These are phyloP conservation scores for Deilephila elpenor DNA, from an alignment of 2,888 invertebrate genomes.

Conservation along the genomic window DNA sequence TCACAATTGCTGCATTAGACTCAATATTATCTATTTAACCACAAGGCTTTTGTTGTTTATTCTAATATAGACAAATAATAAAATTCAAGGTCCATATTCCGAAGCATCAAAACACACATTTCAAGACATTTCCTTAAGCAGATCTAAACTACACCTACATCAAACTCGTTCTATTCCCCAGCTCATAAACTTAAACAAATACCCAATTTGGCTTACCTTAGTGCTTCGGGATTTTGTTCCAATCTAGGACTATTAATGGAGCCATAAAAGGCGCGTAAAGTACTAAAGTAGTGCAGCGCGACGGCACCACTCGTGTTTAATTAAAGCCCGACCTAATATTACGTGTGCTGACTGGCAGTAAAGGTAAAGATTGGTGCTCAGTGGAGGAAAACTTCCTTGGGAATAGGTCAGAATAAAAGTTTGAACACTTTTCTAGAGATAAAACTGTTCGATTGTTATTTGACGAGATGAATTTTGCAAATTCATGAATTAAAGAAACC, in stretches of 20 bases:
- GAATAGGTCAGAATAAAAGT: background rate
- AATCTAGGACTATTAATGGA: constrained; percentile 21
- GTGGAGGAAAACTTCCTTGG: background rate
- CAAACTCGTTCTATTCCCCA: background rate
- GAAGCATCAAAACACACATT: too few relatives aligned
- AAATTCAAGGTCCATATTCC: too few relatives aligned
- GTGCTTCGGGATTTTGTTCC: background rate
- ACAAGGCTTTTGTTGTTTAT: too few relatives aligned
- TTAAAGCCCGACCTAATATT: constrained; percentile 27
- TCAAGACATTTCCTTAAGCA: too few relatives aligned
- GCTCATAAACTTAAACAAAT: constrained; percentile 1
- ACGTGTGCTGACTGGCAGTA: constrained; percentile 4
- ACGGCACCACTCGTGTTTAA: constrained; percentile 25
- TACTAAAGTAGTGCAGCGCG: background rate
- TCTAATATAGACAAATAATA: too few relatives aligned
- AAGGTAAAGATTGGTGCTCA: constrained; percentile 25
- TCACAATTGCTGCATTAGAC: too few relatives aligned
- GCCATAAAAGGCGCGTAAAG: constrained; percentile 7
- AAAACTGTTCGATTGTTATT: too few relatives aligned
- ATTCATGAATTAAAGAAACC: too few relatives aligned
- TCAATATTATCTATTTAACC: too few relatives aligned
- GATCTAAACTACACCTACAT: background rate
- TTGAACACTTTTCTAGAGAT: too few relatives aligned
- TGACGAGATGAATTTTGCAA: too few relatives aligned
- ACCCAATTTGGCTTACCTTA: background rate